A percentile compares a stretch with the other conserved stretches of the same genome.
These are phyloP conservation scores for Notarius lentiginosus DNA, from an alignment of 2,113 vertebrate species.

Conservation along the genomic window DNA sequence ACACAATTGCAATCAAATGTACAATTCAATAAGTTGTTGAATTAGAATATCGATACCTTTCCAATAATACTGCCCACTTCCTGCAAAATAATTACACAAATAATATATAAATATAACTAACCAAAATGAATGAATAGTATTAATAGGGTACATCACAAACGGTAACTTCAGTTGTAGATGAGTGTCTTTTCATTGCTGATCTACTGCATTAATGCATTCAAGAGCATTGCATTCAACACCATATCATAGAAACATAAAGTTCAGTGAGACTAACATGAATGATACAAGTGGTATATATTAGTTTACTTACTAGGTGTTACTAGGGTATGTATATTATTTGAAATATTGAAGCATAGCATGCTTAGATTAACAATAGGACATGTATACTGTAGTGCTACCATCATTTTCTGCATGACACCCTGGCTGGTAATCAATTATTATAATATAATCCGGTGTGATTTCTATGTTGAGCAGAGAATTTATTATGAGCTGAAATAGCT, in stretches of 20 bases:
- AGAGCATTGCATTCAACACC: neutral
- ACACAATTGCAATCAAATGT: neutral
- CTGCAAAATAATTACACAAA: constrained; percentile 60
- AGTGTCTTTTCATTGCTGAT: neutral
- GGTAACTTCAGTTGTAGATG: neutral
- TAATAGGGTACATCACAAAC: neutral
- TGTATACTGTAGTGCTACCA: neutral
- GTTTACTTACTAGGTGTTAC: neutral
- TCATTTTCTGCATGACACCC: neutral
- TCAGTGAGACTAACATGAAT: neutral
- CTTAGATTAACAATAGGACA: neutral
- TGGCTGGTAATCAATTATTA: neutral
- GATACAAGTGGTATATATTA: neutral
- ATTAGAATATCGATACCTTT: constrained; percentile 73
- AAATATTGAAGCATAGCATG: neutral
- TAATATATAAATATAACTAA: constrained; percentile 5
- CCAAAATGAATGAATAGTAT: neutral
- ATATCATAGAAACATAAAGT: neutral
- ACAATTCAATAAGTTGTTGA: neutral
- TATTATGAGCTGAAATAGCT: constrained; percentile 12
- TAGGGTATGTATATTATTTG: neutral
- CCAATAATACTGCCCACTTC: constrained; percentile 93
- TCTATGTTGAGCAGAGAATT: neutral
- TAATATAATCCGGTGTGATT: neutral
- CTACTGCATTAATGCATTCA: neutral